Base-by-base conservation (phyloP, 2,888 invertebrate species). In the Drosophila austrosaltans region DNA sequence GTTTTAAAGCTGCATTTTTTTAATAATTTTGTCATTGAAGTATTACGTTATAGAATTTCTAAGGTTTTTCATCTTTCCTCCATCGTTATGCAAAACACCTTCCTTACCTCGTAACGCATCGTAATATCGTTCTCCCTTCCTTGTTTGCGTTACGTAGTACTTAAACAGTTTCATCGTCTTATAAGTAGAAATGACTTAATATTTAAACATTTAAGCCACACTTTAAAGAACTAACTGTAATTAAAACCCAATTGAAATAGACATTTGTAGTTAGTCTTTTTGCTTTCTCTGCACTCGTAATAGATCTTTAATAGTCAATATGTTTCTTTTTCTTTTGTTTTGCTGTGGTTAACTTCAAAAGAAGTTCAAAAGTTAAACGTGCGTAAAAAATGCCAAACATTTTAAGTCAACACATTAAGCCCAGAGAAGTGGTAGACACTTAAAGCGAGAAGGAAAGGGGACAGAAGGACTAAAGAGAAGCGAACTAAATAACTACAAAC, bases 331-430 rank as follows among this genome's bases (percentile, higher is more conserved):
- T 16, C 0, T 20, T 7, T 39, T 63, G 54, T 1, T 59, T 6
- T 32, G 42, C 28, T 71, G 20, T 5, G 12, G n/a, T 36, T 57
- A 66, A 66, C 61, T 60, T 69, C 48, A 68, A 71, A 59, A 32
- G 36, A 16, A 16, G 40, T 54, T 67, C 44, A 57, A 59, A 63
- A 72, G 54, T 66, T 67, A 72, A 82, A 75, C 72, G 72, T 78
- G 78, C 80, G 67, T 69, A 53, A 68, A 68, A 75, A 73, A 67
- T 72, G 63, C 36, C 66, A 72, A 79, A 72, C 72, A 75, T 59
- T 72, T 65, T 22, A 69, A 67, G 72, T 63, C 67, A 69, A 67
- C 61, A 69, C 63, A 77, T 60, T 63, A 61, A 66, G n/a, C 7
- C 6, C 28, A 48, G 53, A 40, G 8, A 16, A 39, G 25, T 20